Evolutionary conservation across 1,140 invertebrate species (phyloP).

Genomic region (Octopus sinensis): DNA sequence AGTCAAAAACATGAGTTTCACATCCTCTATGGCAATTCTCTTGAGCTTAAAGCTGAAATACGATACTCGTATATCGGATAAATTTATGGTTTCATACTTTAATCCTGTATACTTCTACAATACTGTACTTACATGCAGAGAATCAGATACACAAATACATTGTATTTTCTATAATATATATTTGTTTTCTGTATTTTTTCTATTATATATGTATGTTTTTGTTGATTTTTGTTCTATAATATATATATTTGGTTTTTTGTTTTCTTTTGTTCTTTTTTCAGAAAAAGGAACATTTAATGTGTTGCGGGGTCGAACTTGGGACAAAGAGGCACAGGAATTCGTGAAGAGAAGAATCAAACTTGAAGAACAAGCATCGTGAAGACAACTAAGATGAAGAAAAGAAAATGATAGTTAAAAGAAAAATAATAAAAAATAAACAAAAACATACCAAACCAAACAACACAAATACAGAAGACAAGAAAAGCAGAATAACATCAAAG

Average conservation of each 20-base stretch:
- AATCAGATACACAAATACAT: too few relatives aligned
- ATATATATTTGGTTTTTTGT: not conserved
- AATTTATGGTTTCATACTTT: too few relatives aligned
- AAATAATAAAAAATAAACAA: not conserved
- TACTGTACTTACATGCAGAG: too few relatives aligned
- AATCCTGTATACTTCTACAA: too few relatives aligned
- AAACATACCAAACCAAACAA: not conserved
- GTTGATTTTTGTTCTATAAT: not conserved
- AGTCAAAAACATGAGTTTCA: too few relatives aligned
- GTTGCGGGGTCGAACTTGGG: slow-evolving; percentile 78
- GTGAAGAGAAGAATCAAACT: slow-evolving; percentile 58
- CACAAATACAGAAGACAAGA: not conserved
- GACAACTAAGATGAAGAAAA: not conserved
- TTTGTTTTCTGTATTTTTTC: too few relatives aligned
- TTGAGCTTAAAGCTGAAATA: too few relatives aligned
- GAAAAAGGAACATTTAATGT: slow-evolving; percentile 74
- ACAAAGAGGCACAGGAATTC: slow-evolving; percentile 86
- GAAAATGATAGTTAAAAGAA: not conserved
- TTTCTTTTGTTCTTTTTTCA: slow-evolving; percentile 54
- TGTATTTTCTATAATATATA: too few relatives aligned
- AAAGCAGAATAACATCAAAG: not conserved
- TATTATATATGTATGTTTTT: not conserved
- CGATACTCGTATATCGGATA: too few relatives aligned
- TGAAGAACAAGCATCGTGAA: slow-evolving; percentile 40
- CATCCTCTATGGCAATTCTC: too few relatives aligned